These are phyloP conservation scores for Danaus plexippus DNA, from an alignment of 1,140 invertebrate species.

Conservation along the genomic window DNA sequence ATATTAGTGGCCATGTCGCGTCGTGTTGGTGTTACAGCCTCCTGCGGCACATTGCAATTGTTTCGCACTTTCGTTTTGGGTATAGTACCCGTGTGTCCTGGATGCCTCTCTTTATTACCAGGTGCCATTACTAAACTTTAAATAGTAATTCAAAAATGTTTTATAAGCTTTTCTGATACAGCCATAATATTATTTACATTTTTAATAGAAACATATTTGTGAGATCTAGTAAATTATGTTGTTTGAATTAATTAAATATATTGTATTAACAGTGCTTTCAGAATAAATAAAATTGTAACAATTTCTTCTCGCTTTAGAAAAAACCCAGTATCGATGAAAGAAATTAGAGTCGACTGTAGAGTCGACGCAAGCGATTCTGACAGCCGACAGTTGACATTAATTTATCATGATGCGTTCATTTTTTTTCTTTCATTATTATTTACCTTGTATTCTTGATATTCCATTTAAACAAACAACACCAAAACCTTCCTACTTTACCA, in stretches of 20 bases:
- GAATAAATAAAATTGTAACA: too few relatives aligned
- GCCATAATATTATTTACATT: too few relatives aligned
- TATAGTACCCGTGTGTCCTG: slow-evolving; percentile 66
- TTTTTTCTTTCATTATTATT: too few relatives aligned
- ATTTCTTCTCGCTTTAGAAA: too few relatives aligned
- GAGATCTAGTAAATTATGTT: too few relatives aligned
- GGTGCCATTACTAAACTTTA: slow-evolving; percentile 54
- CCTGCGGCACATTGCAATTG: slow-evolving; percentile 70
- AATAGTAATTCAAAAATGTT: slow-evolving; percentile 21
- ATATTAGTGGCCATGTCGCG: slow-evolving; percentile 68
- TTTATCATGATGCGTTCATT: slow-evolving; percentile 18
- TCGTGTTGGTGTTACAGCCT: slow-evolving; percentile 69
- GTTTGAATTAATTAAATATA: too few relatives aligned
- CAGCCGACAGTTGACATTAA: slow-evolving; percentile 19
- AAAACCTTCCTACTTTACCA: too few relatives aligned
- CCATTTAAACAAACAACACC: too few relatives aligned
- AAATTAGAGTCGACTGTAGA: slow-evolving; percentile 1
- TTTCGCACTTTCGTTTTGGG: slow-evolving; percentile 68
- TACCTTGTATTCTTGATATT: too few relatives aligned
- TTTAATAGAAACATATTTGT: too few relatives aligned
- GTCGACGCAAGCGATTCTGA: slow-evolving; percentile 28
- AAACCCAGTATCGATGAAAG: too few relatives aligned
- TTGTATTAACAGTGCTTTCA: too few relatives aligned
- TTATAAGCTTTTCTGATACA: slow-evolving; percentile 16
- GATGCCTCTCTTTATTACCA: slow-evolving; percentile 63